A percentile compares a stretch with the other conserved stretches of the same genome.
Conservation (phyloP, 1,140 invertebrate species). For the Drosophila nebulosa region DNA sequence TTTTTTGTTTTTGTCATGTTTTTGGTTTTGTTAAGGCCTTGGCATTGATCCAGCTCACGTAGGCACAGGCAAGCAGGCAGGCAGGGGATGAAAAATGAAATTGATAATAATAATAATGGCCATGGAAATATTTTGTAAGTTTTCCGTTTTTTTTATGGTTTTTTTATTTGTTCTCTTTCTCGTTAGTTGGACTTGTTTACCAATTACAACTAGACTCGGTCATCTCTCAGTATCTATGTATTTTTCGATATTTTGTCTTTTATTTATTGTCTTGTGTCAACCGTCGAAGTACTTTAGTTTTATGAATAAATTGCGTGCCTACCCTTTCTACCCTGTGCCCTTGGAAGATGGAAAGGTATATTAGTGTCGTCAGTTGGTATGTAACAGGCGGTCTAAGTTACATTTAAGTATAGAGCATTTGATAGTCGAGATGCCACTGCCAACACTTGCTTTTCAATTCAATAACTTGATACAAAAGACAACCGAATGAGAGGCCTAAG, state of each 20-base stretch:
- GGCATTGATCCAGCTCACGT: slow-evolving; percentile 76
- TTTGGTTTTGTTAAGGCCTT: slow-evolving; percentile 48
- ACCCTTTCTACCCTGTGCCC: not conserved
- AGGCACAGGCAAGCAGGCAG: slow-evolving; percentile 25
- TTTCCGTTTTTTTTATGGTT: not conserved
- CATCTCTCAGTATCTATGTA: not conserved
- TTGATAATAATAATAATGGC: not conserved
- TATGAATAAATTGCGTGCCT: slow-evolving; percentile 52
- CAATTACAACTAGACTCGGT: not conserved
- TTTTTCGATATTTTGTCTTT: slow-evolving; percentile 42
- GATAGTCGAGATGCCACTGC: not conserved
- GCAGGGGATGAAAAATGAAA: not conserved
- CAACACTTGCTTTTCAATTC: slow-evolving; percentile 45
- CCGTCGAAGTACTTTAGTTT: slow-evolving; percentile 52
- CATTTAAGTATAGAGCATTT: not conserved
- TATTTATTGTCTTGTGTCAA: slow-evolving; percentile 51
- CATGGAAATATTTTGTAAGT: not conserved
- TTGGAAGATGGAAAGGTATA: not conserved
- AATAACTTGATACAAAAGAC: slow-evolving; percentile 39
- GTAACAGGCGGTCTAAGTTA: not conserved
- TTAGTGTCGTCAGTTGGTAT: slow-evolving; percentile 18
- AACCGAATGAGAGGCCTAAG: not conserved
- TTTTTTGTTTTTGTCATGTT: slow-evolving; percentile 9
- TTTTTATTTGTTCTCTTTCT: not conserved
- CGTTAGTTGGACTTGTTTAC: not conserved